Evolutionary conservation across 2,113 vertebrate genomes (phyloP).

Genomic region (Pluvianellus socialis): DNA sequence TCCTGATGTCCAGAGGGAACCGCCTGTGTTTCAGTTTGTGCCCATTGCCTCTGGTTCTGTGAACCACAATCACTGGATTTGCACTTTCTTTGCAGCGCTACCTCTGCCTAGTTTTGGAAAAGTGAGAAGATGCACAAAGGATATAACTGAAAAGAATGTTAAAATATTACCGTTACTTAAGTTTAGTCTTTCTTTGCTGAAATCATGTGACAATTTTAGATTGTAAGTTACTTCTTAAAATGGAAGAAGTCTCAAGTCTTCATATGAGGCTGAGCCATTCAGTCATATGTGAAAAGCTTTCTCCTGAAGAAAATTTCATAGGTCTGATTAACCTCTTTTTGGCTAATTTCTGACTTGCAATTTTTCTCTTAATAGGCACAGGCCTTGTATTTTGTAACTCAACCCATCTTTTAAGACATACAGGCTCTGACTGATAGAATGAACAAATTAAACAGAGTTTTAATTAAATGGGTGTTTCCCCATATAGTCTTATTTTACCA

Average conservation of each 20-base stretch:
- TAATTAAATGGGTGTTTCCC: background rate
- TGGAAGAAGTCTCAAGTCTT: background rate
- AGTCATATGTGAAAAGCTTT: background rate
- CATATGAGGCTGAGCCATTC: background rate
- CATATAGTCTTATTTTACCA: background rate
- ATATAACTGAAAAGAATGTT: background rate
- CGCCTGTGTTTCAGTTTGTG: background rate
- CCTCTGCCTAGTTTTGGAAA: background rate
- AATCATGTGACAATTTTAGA: background rate
- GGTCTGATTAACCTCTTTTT: background rate
- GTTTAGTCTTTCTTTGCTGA: background rate
- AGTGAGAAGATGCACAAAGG: background rate
- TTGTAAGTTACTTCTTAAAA: background rate
- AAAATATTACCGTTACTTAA: background rate
- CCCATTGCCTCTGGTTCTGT: background rate
- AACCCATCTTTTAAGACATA: background rate
- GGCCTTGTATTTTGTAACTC: background rate
- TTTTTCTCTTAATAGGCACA: background rate
- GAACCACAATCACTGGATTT: background rate
- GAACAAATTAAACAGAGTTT: background rate
- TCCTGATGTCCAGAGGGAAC: background rate
- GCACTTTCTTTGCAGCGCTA: background rate
- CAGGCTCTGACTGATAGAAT: background rate
- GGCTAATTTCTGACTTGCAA: background rate
- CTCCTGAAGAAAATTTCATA: background rate